Evolutionary conservation across 2,113 vertebrate genomes (phyloP).

Genomic region (pig (Sus scrofa)): DNA sequence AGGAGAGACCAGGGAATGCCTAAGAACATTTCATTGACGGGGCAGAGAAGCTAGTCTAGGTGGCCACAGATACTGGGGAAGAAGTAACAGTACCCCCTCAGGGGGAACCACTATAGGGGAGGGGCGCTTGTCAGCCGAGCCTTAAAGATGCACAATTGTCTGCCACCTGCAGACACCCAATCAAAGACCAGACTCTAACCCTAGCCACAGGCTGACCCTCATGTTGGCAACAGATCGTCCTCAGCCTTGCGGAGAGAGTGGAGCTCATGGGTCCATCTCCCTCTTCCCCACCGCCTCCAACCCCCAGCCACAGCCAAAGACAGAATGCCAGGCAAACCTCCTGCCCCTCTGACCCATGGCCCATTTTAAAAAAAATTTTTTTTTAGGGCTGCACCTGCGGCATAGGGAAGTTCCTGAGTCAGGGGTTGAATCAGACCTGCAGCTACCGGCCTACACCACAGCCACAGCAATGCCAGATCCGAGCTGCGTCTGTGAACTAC

Average conservation of each 20-base stretch:
- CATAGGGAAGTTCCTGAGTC: too few relatives aligned
- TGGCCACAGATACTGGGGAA: not conserved
- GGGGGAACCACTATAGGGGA: not conserved
- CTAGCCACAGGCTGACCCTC: not conserved
- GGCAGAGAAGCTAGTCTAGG: not conserved
- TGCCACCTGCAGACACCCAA: rapidly evolving
- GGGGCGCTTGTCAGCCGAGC: not conserved
- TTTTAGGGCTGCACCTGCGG: too few relatives aligned
- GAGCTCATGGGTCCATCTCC: too few relatives aligned
- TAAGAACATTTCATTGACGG: not conserved
- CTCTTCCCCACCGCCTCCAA: rapidly evolving
- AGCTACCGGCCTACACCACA: too few relatives aligned
- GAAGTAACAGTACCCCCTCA: not conserved
- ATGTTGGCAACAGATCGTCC: not conserved
- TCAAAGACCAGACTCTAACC: not conserved
- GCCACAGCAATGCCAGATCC: too few relatives aligned
- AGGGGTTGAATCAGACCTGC: too few relatives aligned
- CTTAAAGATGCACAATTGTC: rapidly evolving
- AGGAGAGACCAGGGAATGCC: not conserved
- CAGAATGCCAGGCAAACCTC: not conserved
- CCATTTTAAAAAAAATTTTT: not conserved
- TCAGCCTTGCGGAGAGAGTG: not conserved
- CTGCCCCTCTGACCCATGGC: not conserved
- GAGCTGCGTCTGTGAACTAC: too few relatives aligned
- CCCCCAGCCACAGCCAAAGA: not conserved